Percentiles rank a stretch among this genome's conserved stretches.
These are phyloP conservation scores for Thymelicus acteon DNA, from an alignment of 2,888 invertebrate genomes.

Conservation along the genomic window DNA sequence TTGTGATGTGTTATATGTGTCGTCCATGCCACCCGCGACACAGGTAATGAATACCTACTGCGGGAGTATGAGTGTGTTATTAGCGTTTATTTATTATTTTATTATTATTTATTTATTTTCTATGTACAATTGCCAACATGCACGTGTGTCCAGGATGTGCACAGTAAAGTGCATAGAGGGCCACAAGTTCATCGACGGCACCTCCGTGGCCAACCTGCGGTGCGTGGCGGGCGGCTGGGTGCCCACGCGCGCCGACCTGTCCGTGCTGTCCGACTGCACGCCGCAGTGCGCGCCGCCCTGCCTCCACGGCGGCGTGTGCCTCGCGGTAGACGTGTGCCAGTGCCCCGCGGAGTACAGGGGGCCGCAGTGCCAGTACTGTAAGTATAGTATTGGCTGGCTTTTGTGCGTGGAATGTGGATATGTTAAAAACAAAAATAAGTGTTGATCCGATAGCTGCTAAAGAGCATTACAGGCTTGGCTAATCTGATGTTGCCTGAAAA, in stretches of 20 bases:
- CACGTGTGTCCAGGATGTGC: conserved; percentile 81
- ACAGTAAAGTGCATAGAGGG: conserved; percentile 87
- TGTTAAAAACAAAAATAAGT: too few relatives aligned
- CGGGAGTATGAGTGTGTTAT: too few relatives aligned
- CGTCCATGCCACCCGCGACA: too few relatives aligned
- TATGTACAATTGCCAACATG: too few relatives aligned
- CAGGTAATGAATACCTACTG: too few relatives aligned
- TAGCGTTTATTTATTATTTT: too few relatives aligned
- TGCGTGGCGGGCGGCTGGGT: conserved; percentile 90
- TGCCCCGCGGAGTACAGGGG: conserved; percentile 90
- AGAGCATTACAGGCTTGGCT: too few relatives aligned
- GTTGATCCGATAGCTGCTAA: too few relatives aligned
- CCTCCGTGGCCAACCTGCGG: conserved; percentile 86
- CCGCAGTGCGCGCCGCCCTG: conserved; percentile 89
- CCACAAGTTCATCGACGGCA: conserved; percentile 90
- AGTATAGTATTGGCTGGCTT: conserved; percentile 45
- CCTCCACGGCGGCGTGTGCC: conserved; percentile 92
- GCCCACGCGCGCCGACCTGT: conserved; percentile 86
- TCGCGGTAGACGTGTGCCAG: conserved; percentile 90
- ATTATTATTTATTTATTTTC: too few relatives aligned
- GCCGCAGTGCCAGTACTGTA: conserved; percentile 88
- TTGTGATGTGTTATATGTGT: too few relatives aligned
- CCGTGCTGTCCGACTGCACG: conserved; percentile 88
- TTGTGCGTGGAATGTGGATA: too few relatives aligned
- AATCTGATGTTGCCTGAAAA: too few relatives aligned